Evolutionary conservation across 2,888 invertebrate genomes (phyloP).

Genomic region (Oasisia sp.): DNA sequence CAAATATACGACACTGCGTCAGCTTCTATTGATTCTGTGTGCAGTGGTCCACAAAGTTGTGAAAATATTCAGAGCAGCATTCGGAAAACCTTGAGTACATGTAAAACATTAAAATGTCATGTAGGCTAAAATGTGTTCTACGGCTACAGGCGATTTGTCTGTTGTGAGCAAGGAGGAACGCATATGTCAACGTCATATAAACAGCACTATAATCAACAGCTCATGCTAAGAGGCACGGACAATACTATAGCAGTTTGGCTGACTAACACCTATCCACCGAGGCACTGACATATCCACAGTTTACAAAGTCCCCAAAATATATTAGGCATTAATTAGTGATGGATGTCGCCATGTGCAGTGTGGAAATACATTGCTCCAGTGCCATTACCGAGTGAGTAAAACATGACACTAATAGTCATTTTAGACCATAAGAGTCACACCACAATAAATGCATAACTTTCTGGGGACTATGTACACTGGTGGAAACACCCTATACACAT

Average conservation of each 20-base stretch:
- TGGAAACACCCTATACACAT: neutral
- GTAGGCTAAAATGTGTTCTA: neutral
- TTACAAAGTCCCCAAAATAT: neutral
- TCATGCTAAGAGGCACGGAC: neutral
- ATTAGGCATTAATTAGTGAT: too few relatives aligned
- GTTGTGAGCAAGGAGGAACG: neutral
- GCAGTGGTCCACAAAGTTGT: neutral
- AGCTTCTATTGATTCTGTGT: neutral
- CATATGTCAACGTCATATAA: neutral
- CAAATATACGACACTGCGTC: neutral
- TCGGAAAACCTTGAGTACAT: neutral
- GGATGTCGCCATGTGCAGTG: too few relatives aligned
- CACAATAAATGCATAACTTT: too few relatives aligned
- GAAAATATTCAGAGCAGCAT: conserved; percentile 8
- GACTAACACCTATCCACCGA: neutral
- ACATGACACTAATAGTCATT: too few relatives aligned
- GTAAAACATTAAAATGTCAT: neutral
- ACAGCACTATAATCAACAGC: neutral
- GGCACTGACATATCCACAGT: neutral
- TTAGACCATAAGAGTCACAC: too few relatives aligned
- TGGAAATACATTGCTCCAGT: too few relatives aligned
- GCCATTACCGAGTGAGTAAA: too few relatives aligned
- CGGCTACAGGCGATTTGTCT: neutral
- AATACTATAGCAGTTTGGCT: conserved; percentile 3
- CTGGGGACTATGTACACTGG: too few relatives aligned